Conservation (phyloP, 2,113 vertebrate genomes). For the Cyphomyrus discorhynchus region DNA sequence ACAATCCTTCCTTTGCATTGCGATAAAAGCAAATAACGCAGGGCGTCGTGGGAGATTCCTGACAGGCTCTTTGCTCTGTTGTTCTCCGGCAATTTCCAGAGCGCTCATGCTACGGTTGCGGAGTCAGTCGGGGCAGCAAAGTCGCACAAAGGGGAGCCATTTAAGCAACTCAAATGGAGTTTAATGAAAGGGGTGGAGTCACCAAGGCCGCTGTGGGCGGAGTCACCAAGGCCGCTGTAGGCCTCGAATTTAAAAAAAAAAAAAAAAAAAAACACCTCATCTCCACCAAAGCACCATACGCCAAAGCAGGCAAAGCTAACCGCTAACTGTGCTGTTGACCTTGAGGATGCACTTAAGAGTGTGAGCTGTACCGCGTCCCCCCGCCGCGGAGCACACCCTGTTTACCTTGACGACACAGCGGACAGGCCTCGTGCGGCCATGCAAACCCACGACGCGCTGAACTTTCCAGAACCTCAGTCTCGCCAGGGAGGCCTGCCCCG, state of each 20-base stretch:
- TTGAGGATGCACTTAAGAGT: not conserved
- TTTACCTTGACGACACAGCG: not conserved
- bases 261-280: slow-evolving; percentile 32
- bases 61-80: slow-evolving; percentile 45
- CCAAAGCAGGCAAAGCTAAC: not conserved
- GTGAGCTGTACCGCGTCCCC: not conserved
- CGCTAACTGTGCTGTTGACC: not conserved
- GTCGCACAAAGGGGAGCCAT: slow-evolving; percentile 25
- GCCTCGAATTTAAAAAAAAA: slow-evolving; percentile 44
- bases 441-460: not conserved
- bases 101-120: slow-evolving; percentile 44
- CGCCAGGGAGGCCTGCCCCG: not conserved
- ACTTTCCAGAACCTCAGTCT: not conserved
- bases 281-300: slow-evolving; percentile 16
- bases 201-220: slow-evolving; percentile 40
- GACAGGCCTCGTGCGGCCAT: not conserved
- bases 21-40: slow-evolving; percentile 81
- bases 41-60: slow-evolving; percentile 61
- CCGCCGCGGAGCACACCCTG: not conserved
- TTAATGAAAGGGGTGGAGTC: slow-evolving; percentile 39
- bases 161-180: slow-evolving; percentile 53
- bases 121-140: slow-evolving; percentile 28
- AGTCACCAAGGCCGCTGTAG: slow-evolving; percentile 51
- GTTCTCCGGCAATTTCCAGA: slow-evolving; percentile 44
- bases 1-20: slow-evolving; percentile 77